These are phyloP conservation scores for Nestor notabilis DNA, from an alignment of 2,113 vertebrate genomes.

Conservation along the genomic window DNA sequence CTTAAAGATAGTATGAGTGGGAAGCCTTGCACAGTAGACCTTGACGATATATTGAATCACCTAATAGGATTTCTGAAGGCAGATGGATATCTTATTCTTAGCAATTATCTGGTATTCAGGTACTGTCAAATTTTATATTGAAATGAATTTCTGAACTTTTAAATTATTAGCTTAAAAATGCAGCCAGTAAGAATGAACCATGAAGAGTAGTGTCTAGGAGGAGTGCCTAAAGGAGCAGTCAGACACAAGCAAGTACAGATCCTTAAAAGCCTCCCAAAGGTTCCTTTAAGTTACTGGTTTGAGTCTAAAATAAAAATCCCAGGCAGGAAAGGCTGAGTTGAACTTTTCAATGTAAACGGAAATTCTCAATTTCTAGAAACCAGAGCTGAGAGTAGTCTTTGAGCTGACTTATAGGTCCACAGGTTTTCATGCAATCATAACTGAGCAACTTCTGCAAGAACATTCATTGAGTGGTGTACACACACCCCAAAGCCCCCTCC, in stretches of 20 bases:
- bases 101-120: background rate
- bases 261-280: background rate
- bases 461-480: background rate
- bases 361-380: background rate
- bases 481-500: accelerated
- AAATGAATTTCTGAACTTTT: background rate
- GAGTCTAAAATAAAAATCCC: background rate
- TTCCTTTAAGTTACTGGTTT: background rate
- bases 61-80: background rate
- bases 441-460: background rate
- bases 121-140: background rate
- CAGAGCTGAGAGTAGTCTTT: background rate
- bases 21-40: background rate
- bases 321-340: background rate
- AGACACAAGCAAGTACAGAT: background rate
- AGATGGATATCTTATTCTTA: background rate
- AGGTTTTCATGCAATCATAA: background rate
- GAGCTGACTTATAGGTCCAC: background rate
- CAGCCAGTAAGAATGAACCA: background rate
- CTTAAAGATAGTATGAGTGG: background rate
- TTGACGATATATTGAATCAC: background rate
- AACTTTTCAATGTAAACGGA: background rate
- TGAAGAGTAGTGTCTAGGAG: background rate
- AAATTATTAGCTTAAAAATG: background rate
- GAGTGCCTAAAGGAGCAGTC: background rate